Percentiles rank a stretch among this genome's conserved stretches.
Conservation (phyloP, 2,888 invertebrate species). For the Melanophora roralis region DNA sequence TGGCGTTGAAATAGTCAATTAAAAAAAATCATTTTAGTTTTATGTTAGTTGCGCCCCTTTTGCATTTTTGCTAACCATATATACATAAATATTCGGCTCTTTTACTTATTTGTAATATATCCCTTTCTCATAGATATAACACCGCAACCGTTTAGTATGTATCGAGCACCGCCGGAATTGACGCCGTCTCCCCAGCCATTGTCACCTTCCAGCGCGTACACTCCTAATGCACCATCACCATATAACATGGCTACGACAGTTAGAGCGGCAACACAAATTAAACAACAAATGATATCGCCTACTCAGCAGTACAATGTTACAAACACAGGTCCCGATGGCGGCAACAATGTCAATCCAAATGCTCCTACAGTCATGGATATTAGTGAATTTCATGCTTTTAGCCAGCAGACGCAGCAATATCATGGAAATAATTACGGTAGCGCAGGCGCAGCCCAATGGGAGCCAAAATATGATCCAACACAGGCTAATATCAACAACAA, state of each 20-base stretch:
- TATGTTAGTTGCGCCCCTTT: too few species aligned
- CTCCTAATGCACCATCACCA: slow-evolving; percentile 74
- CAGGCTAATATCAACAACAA: slow-evolving; percentile 64
- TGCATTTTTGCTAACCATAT: too few species aligned
- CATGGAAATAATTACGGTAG: slow-evolving; percentile 67
- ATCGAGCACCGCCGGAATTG: slow-evolving; percentile 71
- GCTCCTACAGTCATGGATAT: slow-evolving; percentile 48
- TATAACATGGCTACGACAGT: slow-evolving; percentile 68
- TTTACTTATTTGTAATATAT: too few species aligned
- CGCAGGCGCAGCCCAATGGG: slow-evolving; percentile 63
- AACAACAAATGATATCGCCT: slow-evolving; percentile 66
- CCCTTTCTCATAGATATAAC: slow-evolving; percentile 73
- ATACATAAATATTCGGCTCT: too few species aligned
- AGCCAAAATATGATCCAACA: slow-evolving; percentile 66
- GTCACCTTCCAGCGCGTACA: slow-evolving; percentile 74
- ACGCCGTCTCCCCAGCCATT: slow-evolving; percentile 76
- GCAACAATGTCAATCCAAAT: slow-evolving; percentile 40
- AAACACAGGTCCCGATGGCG: slow-evolving; percentile 31
- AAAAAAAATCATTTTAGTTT: too few species aligned
- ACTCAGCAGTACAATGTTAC: slow-evolving; percentile 67
- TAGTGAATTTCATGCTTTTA: slow-evolving; percentile 67
- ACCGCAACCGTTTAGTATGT: slow-evolving; percentile 73
- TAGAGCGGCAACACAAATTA: slow-evolving; percentile 42
- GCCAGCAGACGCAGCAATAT: slow-evolving; percentile 66
- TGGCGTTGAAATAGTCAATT: too few species aligned